Evolutionary conservation across 2,113 vertebrate genomes (phyloP).

Genomic region (Caranx melampygus): DNA sequence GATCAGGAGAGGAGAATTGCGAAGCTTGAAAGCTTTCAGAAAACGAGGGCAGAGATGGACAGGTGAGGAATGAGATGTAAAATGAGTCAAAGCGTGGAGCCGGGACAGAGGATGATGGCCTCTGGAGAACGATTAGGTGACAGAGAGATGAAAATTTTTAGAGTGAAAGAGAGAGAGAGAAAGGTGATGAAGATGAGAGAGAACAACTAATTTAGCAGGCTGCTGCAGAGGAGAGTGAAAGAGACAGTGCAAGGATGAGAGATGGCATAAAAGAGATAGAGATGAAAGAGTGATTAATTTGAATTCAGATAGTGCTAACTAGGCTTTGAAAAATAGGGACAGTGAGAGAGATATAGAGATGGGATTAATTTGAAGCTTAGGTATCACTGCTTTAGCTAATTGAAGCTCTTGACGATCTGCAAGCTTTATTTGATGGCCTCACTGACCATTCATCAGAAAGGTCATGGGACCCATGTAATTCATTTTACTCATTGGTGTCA

Average conservation of each 20-base stretch:
- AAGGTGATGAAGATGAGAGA: constrained; percentile 47
- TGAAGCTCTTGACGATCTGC: constrained; percentile 28
- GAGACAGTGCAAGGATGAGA: constrained; percentile 21
- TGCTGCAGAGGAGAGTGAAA: constrained; percentile 19
- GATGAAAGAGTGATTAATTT: constrained; percentile 56
- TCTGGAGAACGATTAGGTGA: constrained; percentile 28
- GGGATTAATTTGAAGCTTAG: constrained; percentile 46
- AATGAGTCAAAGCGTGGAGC: constrained; percentile 7
- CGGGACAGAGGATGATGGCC: constrained; percentile 1
- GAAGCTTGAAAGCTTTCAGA: constrained; percentile 16
- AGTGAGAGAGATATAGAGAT: constrained; percentile 25
- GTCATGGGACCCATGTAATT: constrained; percentile 17
- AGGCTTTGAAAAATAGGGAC: constrained; percentile 34
- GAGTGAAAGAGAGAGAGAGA: constrained; percentile 24
- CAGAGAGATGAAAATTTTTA: constrained; percentile 10
- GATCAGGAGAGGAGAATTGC: constrained; percentile 25
- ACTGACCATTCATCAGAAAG: constrained; percentile 25
- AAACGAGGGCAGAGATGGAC: background rate
- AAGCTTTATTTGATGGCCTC: constrained; percentile 49
- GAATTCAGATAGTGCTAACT: constrained; percentile 43
- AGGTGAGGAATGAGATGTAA: constrained; percentile 28
- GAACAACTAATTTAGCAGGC: constrained; percentile 53
- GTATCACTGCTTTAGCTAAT: constrained; percentile 30
- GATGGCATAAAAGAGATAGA: constrained; percentile 26
- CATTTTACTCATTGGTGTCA: background rate